Percentiles rank a stretch among this genome's conserved stretches.
phyloP scores from a whole-genome alignment of 1,140 invertebrate species.

The Lepidurus apus region DNA sequence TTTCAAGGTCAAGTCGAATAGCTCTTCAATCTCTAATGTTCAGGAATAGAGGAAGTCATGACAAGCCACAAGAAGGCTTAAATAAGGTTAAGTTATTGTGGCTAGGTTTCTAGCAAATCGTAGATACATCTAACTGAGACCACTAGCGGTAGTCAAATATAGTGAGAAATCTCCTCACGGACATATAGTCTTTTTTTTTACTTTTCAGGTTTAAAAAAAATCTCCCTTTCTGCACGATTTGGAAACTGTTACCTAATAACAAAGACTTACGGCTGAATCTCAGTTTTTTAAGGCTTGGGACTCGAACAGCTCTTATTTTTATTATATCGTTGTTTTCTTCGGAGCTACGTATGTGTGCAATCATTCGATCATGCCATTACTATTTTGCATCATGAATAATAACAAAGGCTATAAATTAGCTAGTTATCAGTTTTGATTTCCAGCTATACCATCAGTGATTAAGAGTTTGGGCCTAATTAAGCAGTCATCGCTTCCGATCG shows the following conservation, averaged over 20 bases:
- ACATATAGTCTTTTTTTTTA: not conserved
- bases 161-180: not conserved
- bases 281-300: not conserved
- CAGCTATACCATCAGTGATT: not conserved
- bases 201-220: not conserved
- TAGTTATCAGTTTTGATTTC: not conserved
- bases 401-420: not conserved
- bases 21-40: no score
- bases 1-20: no score
- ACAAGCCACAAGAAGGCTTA: no score
- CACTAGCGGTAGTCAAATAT: no score
- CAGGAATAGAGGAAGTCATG: no score
- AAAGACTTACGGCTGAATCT: not conserved
- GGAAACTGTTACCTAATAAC: not conserved
- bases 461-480: not conserved
- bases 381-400: no score
- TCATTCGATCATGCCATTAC: no score
- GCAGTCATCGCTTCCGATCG: not conserved
- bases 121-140: no score
- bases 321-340: not conserved
- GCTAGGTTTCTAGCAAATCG: no score
- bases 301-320: not conserved
- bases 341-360: not conserved
- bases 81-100: no score
- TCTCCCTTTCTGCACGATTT: not conserved